Evolutionary conservation across 2,888 invertebrate species (phyloP), one percentile per base, ranked within the genome.

Genomic region (Hydraecia micacea): DNA sequence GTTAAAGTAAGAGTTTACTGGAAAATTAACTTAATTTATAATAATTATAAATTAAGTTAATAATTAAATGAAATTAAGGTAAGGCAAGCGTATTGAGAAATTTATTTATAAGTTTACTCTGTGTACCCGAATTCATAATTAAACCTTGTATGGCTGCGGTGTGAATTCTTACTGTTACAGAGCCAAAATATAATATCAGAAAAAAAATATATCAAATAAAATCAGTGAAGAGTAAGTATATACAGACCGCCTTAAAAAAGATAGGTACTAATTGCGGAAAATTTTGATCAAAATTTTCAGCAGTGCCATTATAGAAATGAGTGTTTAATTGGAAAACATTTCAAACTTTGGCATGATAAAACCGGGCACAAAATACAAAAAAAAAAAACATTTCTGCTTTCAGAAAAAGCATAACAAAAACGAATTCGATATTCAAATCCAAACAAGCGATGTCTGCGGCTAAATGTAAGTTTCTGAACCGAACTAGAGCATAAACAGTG

Each of bases 401-500:
- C 8, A 32, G 6, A 78, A 73, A 73, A 39, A 73, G 46, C 7
- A 42, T 9, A 21, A 21, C 13, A 63, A 68, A 76, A 72, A 68
- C 52, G 52, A n/a, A 73, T 78, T 86, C 89, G 85, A 91, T 90
- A 92, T 91, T 91, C 88, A 91, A 88, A 92, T 89, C 81, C 85
- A 84, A 90, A 91, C 89, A 88, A 88, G 86, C 89, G 83, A 90
- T 89, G 88, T 90, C 91, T 90, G 91, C 74, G 84, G 86, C 86
- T 90, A 91, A 89, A 93, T 90, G 91, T 87, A 91, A 92, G 91
- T 90, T 89, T 89, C 90, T 89, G 91, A 89, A 90, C 91, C 83
- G 91, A 94, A 95, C 92, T 94, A 89, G 94, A 94, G 94, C 95
- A 94, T 95, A 95, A 95, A 95, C 95, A 95, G 93, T 93, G 94